Evolutionary conservation across 2,797 vertebrate genomes (phyloP), one percentile per base, ranked within the genome.

Genomic region (Adrianichthys oophorus): DNA sequence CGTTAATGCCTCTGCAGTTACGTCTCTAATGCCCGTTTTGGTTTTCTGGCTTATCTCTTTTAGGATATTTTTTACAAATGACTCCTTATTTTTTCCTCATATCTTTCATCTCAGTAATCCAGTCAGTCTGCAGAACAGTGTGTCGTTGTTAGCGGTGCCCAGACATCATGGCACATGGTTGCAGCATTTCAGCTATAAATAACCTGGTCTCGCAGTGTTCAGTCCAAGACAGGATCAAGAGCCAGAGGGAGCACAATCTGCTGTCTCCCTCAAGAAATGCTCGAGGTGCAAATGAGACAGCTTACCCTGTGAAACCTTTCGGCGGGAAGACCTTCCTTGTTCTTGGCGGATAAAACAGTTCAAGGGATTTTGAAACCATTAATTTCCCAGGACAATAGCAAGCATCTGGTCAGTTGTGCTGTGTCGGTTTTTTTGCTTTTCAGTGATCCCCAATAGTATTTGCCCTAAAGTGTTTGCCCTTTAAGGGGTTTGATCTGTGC

Each of bases 231-330:
- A 52, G 70, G 68, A 69, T 70, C 1, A 54, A 64, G 76, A 84
- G 81, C 85, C 83, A 87, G 70, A 85, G 79, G 82, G 79, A 87
- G 69, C 52, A 84, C 86, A 87, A 86, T 88, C 86, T 90, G 89
- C 74, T 52, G 78, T 88, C 85, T 88, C 83, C 84, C 78, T 79
- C 74, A 67, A 76, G 84, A 79, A 62, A 77, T n/a, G 74, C 84
- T 81, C 7, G 32, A 78, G 69, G 73, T 50, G 65, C 66, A 61
- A 84, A 87, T 79, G 56, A 70, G 65, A 66, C 51, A 18, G 70
- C 52, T 70, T 47, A 76, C 61, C 69, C 56, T 41, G 49, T 43
- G 17, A 46, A n/a, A 58, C 67, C 59, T 71, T 37, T 76, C 41
- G 7, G 24, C 64, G 61, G 59, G 48, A 5, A 61, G 63, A 69